Conservation (phyloP, 2,797 vertebrate species). For the Denticeps clupeoides region DNA sequence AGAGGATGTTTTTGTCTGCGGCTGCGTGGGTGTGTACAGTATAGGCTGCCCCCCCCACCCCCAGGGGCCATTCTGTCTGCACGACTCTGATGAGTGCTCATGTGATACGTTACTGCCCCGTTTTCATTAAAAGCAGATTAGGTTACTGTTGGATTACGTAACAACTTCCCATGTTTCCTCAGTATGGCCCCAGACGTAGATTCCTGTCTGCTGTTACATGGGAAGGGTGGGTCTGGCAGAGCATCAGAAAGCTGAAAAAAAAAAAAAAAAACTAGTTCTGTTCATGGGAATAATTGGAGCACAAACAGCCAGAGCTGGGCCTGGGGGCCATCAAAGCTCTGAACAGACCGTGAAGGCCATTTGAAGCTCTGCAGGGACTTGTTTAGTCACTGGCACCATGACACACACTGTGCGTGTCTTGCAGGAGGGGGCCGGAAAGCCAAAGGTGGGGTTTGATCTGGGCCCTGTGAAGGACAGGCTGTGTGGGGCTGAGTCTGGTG, state of each 20-base stretch:
- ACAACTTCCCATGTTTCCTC: conserved; percentile 1
- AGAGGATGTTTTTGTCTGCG: conserved; percentile 4
- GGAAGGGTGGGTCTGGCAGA: neutral
- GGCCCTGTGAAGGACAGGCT: conserved; percentile 16
- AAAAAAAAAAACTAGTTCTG: neutral
- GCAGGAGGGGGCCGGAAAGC: conserved; percentile 5
- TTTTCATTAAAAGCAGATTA: conserved; percentile 17
- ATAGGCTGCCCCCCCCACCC: neutral
- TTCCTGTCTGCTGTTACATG: conserved; percentile 7
- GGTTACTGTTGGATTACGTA: conserved; percentile 8
- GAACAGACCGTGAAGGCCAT: no score
- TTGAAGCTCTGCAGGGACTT: no score
- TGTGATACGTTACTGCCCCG: neutral
- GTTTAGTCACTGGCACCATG: no score
- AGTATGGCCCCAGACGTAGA: neutral
- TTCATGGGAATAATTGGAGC: no score
- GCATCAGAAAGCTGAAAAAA: conserved; percentile 3
- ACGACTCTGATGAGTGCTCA: neutral
- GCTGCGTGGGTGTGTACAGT: neutral
- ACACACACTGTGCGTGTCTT: neutral
- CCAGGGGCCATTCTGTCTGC: neutral
- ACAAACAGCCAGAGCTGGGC: no score
- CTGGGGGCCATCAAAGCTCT: no score
- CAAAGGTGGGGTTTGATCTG: conserved; percentile 16
- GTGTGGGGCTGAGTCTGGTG: conserved; percentile 6